Base-by-base conservation (phyloP, 2,797 vertebrate genomes). In the Orientallactaga sibirica region DNA sequence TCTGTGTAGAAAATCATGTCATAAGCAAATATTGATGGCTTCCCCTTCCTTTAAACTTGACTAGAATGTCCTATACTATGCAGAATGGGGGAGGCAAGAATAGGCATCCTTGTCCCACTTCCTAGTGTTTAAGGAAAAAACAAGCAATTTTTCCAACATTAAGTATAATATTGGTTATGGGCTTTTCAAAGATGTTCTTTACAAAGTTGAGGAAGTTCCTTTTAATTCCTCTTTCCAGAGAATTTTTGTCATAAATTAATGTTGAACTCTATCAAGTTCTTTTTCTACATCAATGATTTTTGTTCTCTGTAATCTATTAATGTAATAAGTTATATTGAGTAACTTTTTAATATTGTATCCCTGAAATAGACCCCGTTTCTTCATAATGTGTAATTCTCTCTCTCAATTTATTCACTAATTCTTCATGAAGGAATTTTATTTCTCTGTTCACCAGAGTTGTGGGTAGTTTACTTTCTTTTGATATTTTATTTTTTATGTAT, bases 1-100 rank as follows among this genome's bases (percentile, higher is more conserved):
- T 86, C 77, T 71, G 67, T 61, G 24, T 70, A 86, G 58, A 94
- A 89, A 93, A 89, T 92, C 67, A 84, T 37, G 9, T 87, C 11
- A 75, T 48, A 19, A 67, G 29, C 18, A 89, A 83, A 74, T 48
- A 77, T 9, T 71, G 16, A 78, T 70, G 27, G 22, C 37, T 96
- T 92, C 37, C 75, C 81, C 29, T 85, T 93, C 71, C 81, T 86
- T 84, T 84, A 22, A n/a, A 43, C 66, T 24, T 77, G 14, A 78
- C 71, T 89, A 84, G 81, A 83, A 89, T 7, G 62, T 68, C 33
- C 7, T 76, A 18, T 8, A 52, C 55, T 74, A 52, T 61, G 2
- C 24, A 89, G 73, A 88, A 79, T 12, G 79, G 73, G 29, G 74
- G 27, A 24, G 2, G 27, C 62, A 62, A 76, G 27, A 62, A 91